Percentiles rank a stretch among this genome's conserved stretches.
Evolutionary conservation across 1,140 invertebrate species (phyloP).

Genomic region (Tetragnatha versicolor): DNA sequence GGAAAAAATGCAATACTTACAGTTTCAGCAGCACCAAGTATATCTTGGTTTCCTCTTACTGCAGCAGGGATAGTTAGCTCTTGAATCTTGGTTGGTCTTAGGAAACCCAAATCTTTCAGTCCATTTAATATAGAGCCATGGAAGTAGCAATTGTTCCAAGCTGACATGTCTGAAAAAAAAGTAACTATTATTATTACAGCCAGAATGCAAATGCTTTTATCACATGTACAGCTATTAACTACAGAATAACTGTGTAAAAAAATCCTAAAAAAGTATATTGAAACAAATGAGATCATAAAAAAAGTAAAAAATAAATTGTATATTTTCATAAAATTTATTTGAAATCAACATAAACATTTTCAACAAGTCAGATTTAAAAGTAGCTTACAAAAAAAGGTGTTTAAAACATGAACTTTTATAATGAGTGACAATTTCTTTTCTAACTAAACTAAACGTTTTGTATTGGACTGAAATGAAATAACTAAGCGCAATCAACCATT

Average conservation of each 20-base stretch:
- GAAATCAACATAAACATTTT: not conserved
- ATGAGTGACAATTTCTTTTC: too few relatives aligned
- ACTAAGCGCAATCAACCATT: too few relatives aligned
- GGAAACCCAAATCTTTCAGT: slow-evolving; percentile 78
- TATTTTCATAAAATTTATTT: not conserved
- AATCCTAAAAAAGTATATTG: too few relatives aligned
- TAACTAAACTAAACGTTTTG: too few relatives aligned
- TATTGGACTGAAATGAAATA: too few relatives aligned
- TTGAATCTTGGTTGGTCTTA: slow-evolving; percentile 83
- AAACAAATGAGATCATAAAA: too few relatives aligned
- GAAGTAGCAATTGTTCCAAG: slow-evolving; percentile 77
- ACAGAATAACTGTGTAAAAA: too few relatives aligned
- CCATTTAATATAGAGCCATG: slow-evolving; percentile 76
- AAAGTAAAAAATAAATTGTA: too few relatives aligned
- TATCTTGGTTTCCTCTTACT: slow-evolving; percentile 83
- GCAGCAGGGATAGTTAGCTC: slow-evolving; percentile 80
- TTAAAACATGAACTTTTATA: too few relatives aligned
- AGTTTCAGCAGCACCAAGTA: slow-evolving; percentile 95
- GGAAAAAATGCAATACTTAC: slow-evolving; percentile 58
- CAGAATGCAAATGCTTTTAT: too few relatives aligned
- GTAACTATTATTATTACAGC: too few relatives aligned
- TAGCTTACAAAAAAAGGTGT: not conserved
- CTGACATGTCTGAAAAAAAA: slow-evolving; percentile 57
- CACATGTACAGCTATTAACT: too few relatives aligned
- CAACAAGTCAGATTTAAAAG: not conserved